Evolutionary conservation across 2,113 vertebrate genomes (phyloP), one percentile per base, ranked within the genome.

Genomic region (Pipa parva): DNA sequence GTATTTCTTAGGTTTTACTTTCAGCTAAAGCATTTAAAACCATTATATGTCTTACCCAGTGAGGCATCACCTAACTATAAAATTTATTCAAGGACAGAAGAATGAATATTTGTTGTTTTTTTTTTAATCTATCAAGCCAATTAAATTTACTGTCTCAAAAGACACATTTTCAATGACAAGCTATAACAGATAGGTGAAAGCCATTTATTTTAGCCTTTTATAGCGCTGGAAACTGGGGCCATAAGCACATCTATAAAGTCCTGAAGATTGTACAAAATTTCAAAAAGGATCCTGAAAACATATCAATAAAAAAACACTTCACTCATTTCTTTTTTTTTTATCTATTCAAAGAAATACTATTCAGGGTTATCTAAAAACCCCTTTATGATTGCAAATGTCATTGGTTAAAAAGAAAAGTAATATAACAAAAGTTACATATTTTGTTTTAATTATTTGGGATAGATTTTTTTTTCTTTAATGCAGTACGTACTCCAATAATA

Each of bases 1-100:
- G n/a, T n/a, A 84, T 79, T 79, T 78, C 79, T 80, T 79, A 78
- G 75, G 76, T 66, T 84, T 82, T 85, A 87, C 85, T 86, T 84
- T 83, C 77, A 61, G 74, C 76, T 64, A 71, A 49, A 75, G 76
- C 81, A 79, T 82, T 82, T 57, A 68, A 74, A 74, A 80, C 80
- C 77, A 79, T 74, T 75, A 76, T 77, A 67, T 70, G 73, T 81
- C 74, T 81, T 79, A 73, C 24, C 63, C 63, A 52, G 17, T 8
- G 58, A 33, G 66, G 66, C 48, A 61, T 61, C 48, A 61, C 57
- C 66, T 61, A 24, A 21, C 49, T 33, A 70, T 70, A 61, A 70
- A 70, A 60, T 52, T 36, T 15, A 52, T 54, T 39, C 52, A 31
- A 61, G 48, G 36, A 54, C 11, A 22, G n/a, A 21, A 37, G 58